Base-by-base conservation (phyloP, 2,113 vertebrate genomes). In the Typhlomys cinereus region DNA sequence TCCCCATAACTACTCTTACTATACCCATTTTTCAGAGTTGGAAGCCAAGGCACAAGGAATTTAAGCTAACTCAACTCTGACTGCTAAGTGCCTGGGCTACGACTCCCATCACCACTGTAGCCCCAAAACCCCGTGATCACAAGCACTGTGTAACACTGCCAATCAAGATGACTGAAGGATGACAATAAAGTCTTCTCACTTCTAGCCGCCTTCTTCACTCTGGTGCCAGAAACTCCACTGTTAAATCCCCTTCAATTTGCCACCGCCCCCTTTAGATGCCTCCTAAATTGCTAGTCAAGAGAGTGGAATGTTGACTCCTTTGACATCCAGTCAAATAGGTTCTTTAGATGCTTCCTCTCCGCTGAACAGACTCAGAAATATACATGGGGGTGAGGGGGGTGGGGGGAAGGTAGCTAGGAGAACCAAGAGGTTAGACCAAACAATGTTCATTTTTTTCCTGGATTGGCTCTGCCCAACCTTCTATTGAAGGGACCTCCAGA, bases 281-380 rank as follows among this genome's bases (percentile, higher is more conserved):
- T 92, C 59, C 52, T 90, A 41, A 83, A 54, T 84, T 39, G 27
- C 64, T 74, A 67, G 29, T 74, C 52, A 66, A 76, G 76, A 70
- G 7, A 62, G 18, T 1, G 25, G n/a, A 31, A 61, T 20, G 48
- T 52, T 87, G 31, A 87, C 52, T 80, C 52, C 59, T n/a, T 75
- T 34, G 5, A 44, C 50, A 44, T 80, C 3, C 9, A 81, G 69
- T 44, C n/a, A 29, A 23, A 29, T 23, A 36, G 36, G 8, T 36
- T 92, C 84, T 93, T 92, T 31, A 73, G 50, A 85, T 59, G 15
- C n/a, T 13, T 50, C 79, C 54, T 59, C 13, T 94, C 39, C n/a
- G 61, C 59, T 71, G 31, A 88, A 50, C 21, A 3, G 52, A 90
- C 70, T 79, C 57, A 90, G 13, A 73, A 82, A 67, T 21, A 54